Conservation (phyloP, 2,797 vertebrate species). For the Capromys pilorides region DNA sequence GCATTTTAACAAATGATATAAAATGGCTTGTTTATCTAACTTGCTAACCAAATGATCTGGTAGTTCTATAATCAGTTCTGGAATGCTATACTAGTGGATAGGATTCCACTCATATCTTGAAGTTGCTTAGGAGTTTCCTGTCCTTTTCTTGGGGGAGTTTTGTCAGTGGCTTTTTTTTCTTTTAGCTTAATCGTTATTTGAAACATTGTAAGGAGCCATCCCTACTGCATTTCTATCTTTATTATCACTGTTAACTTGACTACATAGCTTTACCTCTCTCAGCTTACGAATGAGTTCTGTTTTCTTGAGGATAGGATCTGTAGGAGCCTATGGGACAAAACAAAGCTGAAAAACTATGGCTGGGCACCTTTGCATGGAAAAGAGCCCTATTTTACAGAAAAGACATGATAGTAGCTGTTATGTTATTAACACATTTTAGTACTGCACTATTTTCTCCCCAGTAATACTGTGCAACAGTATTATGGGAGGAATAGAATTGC, state of each 20-base stretch:
- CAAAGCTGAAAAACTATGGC: not conserved
- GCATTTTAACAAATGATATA: not conserved
- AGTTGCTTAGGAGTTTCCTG: slow-evolving; percentile 6
- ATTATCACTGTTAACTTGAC: not conserved
- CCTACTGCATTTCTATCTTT: not conserved
- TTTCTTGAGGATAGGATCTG: not conserved
- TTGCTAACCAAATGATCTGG: not conserved
- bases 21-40: not conserved
- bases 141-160: slow-evolving; percentile 25
- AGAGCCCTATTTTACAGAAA: too few species aligned
- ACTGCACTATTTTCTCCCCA: not conserved
- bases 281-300: not conserved
- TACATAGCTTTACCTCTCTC: not conserved
- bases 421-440: not conserved
- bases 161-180: not conserved
- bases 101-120: slow-evolving; percentile 10
- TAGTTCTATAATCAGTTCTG: not conserved
- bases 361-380: not conserved
- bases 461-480: not conserved
- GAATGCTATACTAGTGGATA: not conserved
- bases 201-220: not conserved
- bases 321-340: not conserved
- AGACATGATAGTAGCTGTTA: not conserved
- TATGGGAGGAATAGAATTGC: not conserved
- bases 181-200: slow-evolving; percentile 13